Base-by-base conservation (phyloP, 1,140 invertebrate species). In the Asbolus verrucosus region DNA sequence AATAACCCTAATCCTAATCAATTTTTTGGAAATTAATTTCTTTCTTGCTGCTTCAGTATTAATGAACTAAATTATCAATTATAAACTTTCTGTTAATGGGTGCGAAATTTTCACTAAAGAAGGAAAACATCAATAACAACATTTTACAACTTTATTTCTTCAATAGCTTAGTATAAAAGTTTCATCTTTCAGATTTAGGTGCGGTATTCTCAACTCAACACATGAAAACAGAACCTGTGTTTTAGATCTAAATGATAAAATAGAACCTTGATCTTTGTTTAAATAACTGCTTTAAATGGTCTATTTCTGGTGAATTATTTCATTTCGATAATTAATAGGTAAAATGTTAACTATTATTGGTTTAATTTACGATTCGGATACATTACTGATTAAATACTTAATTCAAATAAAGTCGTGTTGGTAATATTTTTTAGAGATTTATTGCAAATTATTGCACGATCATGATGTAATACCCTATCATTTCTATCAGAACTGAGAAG, bases 191-290 rank as follows among this genome's bases (percentile, higher is more conserved):
- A 43, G 11, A 19, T 54, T n/a, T n/a, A 8, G 46, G 46, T 54
- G 46, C 46, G 21, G 46, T 21, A 43, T 43, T 16, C 16, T 6
- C 6, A 6, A 1, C 21, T 50, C 21, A 4, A 50, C 19, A 50
- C 43, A 24, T 21, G 43, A 6, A 50, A 50, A 54, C 24, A 6
- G 21, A 27, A 27, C 24, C n/a, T 21, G 27, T 30, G 6, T 27
- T 21, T 27, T 21, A 27, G 9, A 24, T 24, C 27, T 19, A 21
- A 54, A 54, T 27, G 46, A 6, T 27, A 24, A 24, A 27, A 19
- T n/a, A 27, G 14, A 54, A 9, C 46, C 46, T 54, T 54, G 46
- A 54, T 31, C 46, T 54, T 54, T 54, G 19, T 54, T 27, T 24
- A 43, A 43, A 14, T 43, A 16, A 43, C 11, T 15, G 21, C 18